These are phyloP conservation scores for Cromileptes altivelis DNA, from an alignment of 2,113 vertebrate species.

Conservation along the genomic window DNA sequence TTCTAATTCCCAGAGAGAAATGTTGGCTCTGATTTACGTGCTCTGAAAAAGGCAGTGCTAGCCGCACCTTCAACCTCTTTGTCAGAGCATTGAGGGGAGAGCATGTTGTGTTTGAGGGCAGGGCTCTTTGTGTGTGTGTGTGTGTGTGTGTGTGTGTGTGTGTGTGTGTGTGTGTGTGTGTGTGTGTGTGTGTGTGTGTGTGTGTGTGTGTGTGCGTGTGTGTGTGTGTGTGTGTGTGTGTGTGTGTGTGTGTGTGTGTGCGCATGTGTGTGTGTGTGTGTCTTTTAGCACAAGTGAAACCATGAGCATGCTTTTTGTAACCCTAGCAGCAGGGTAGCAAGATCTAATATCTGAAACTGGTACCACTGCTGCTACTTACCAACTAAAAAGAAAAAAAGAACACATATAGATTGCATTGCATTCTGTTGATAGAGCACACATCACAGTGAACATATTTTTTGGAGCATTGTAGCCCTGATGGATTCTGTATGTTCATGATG, in stretches of 20 bases:
- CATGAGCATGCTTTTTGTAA: background rate
- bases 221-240: too few species aligned
- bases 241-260: background rate
- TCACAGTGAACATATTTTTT: background rate
- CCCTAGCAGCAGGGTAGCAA: background rate
- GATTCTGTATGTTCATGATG: background rate
- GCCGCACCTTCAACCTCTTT: background rate
- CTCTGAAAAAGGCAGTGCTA: background rate
- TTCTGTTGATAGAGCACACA: background rate
- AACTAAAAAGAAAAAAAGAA: background rate
- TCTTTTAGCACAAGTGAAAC: conserved; percentile 16
- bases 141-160: background rate
- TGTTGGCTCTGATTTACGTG: too few species aligned
- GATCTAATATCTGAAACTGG: background rate
- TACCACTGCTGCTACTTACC: background rate
- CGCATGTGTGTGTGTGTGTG: background rate
- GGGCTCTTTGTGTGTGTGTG: background rate
- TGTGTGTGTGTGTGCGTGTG: background rate
- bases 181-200: background rate
- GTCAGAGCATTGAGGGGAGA: conserved; percentile 7
- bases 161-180: background rate
- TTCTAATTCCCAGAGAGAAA: background rate
- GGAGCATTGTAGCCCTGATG: background rate
- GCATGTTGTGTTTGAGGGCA: conserved; percentile 30
- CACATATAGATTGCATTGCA: background rate